phyloP scores from a whole-genome alignment of 2,888 invertebrate genomes.

The Volucella inflata region DNA sequence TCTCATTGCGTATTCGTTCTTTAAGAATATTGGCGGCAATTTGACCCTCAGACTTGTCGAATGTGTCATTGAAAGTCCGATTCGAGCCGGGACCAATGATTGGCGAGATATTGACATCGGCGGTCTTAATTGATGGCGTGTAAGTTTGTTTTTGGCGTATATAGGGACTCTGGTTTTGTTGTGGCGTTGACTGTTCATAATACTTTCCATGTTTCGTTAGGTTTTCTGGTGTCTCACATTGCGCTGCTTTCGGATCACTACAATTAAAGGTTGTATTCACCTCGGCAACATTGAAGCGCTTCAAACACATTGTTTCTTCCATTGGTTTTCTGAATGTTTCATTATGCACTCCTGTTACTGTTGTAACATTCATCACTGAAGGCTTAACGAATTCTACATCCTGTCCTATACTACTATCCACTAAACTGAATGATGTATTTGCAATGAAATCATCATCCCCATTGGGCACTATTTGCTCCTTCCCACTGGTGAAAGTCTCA shows the following conservation, averaged over 20 bases:
- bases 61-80: constrained; percentile 78
- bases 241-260: constrained; percentile 65
- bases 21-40: constrained; percentile 67
- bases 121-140: constrained; percentile 79
- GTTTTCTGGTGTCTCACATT: constrained; percentile 81
- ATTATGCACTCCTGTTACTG: constrained; percentile 55
- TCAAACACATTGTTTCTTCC: constrained; percentile 79
- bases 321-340: constrained; percentile 77
- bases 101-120: constrained; percentile 81
- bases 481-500: constrained; percentile 68
- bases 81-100: constrained; percentile 77
- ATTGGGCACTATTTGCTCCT: constrained; percentile 64
- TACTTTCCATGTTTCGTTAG: constrained; percentile 77
- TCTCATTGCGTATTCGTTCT: constrained; percentile 59
- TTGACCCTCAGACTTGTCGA: constrained; percentile 73
- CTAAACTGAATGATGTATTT: constrained; percentile 81
- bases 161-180: constrained; percentile 75
- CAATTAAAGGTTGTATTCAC: constrained; percentile 77
- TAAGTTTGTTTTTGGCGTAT: constrained; percentile 77
- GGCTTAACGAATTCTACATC: constrained; percentile 51
- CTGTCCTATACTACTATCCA: constrained; percentile 79
- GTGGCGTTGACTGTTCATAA: constrained; percentile 80
- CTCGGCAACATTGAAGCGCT: constrained; percentile 62
- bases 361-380: constrained; percentile 45
- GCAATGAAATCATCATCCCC: constrained; percentile 80